Evolutionary conservation across 2,113 vertebrate genomes (phyloP).

Genomic region (Zingel zingel): DNA sequence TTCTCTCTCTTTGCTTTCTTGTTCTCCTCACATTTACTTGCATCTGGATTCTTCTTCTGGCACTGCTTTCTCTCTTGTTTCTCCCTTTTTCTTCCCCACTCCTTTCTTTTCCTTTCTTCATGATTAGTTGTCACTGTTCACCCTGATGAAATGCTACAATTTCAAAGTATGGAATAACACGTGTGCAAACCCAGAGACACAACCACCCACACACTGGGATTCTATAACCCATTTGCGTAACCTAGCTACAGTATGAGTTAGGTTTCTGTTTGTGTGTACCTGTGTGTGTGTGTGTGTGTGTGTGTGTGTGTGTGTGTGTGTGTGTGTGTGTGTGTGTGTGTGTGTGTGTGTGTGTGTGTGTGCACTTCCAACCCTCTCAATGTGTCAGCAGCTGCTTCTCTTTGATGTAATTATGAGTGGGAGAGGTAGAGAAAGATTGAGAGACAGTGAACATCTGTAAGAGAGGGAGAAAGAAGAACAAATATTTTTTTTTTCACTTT

Average conservation of each 20-base stretch:
- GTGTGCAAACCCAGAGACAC: background rate
- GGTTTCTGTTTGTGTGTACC: slow-evolving; percentile 24
- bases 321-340: slow-evolving; percentile 12
- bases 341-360: slow-evolving; percentile 11
- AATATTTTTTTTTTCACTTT: slow-evolving; percentile 2
- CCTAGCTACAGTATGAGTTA: slow-evolving; percentile 37
- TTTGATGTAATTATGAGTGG: slow-evolving; percentile 58
- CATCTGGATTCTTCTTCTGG: background rate
- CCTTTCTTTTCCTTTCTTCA: background rate
- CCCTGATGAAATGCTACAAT: slow-evolving; percentile 10
- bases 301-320: background rate
- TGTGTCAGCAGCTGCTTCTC: slow-evolving; percentile 63
- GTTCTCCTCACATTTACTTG: background rate
- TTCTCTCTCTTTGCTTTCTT: background rate
- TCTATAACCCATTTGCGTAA: slow-evolving; percentile 27
- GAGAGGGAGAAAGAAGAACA: slow-evolving; percentile 5
- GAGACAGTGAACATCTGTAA: background rate
- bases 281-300: slow-evolving; percentile 22
- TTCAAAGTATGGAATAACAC: background rate
- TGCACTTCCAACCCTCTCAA: slow-evolving; percentile 51
- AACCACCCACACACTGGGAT: background rate
- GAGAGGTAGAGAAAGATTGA: slow-evolving; percentile 9
- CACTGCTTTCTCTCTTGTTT: background rate
- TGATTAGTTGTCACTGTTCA: background rate
- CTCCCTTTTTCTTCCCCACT: too few species aligned